Base-by-base conservation (phyloP, 2,113 vertebrate genomes). In the Motacilla alba region DNA sequence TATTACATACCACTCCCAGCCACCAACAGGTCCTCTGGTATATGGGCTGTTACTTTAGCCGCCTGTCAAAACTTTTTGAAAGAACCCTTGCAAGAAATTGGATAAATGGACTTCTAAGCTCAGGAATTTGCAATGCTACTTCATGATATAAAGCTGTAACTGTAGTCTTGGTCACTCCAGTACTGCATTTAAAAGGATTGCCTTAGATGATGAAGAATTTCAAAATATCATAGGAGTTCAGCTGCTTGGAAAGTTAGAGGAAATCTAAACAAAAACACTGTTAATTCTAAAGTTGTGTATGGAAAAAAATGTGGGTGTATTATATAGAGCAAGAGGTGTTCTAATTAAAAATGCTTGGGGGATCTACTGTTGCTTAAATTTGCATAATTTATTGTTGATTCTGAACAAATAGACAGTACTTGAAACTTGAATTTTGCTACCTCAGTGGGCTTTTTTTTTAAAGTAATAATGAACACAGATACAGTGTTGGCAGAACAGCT, bases 1-100 rank as follows among this genome's bases (percentile, higher is more conserved):
- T 7, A 20, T 49, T 21, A 24, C 30, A 41, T 3, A 41, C 24
- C 73, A 17, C 1, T 2, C 9, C 10, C 43, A 58, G 23, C 5
- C 0, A 0, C 27, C 52, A 52, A 43, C 15, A 67, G 9, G 15
- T 67, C 5, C 23, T 64, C 46, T 86, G n/a, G 13, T n/a, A 7
- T 15, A 5, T 70, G 8, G 12, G 8, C 56, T 75, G 30, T 50
- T 68, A 35, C 20, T 68, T 83, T 83, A 72, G 21, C 12, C 59
- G 8, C 11, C 11, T 64, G 11, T 82, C 19, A 63, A 72, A 76
- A 63, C 7, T 37, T 62, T 81, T 74, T 59, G 33, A 44, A 85
- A 78, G 27, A 64, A 2, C 3, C 8, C 19, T 79, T 76, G 35
- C 14, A 88, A 63, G 37, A 82, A 78, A 21, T 55, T 33, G 24